Percentiles rank a stretch among this genome's conserved stretches.
phyloP scores from a whole-genome alignment of 2,113 vertebrate genomes.

The Manacus vitellinus region DNA sequence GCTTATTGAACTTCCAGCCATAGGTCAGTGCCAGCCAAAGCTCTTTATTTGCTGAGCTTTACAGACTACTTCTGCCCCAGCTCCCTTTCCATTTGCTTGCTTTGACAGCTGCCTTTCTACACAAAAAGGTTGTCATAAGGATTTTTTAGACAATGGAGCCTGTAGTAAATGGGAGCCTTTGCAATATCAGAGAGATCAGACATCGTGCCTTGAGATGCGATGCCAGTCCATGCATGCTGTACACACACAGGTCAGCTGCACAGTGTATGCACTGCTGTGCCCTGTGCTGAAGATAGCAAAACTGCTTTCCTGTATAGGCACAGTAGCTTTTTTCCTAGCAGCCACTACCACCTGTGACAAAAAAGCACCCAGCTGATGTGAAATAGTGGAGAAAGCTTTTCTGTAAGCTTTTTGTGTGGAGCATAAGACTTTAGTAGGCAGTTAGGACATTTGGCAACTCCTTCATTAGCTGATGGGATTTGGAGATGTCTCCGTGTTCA shows the following conservation, averaged over 20 bases:
- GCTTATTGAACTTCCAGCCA: rapidly evolving
- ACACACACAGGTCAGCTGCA: not conserved
- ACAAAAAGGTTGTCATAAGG: not conserved
- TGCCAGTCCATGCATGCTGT: not conserved
- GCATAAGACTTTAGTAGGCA: not conserved
- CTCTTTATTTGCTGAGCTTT: not conserved
- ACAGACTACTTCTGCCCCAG: not conserved
- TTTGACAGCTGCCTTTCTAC: not conserved
- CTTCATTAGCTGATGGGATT: not conserved
- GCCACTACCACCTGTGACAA: not conserved
- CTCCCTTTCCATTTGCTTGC: not conserved
- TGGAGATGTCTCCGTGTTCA: not conserved
- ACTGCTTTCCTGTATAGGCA: not conserved
- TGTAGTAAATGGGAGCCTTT: not conserved
- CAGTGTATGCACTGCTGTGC: rapidly evolving
- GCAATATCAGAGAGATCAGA: not conserved
- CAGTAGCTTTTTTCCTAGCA: not conserved
- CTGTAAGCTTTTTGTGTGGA: not conserved
- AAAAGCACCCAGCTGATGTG: not conserved
- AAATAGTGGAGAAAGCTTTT: not conserved
- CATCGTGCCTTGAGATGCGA: not conserved
- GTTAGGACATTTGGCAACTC: not conserved
- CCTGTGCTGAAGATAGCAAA: not conserved
- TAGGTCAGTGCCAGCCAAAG: not conserved
- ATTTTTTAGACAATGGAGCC: not conserved